Base-by-base conservation (phyloP, 2,888 invertebrate genomes). In the Linnaemya tessellans region DNA sequence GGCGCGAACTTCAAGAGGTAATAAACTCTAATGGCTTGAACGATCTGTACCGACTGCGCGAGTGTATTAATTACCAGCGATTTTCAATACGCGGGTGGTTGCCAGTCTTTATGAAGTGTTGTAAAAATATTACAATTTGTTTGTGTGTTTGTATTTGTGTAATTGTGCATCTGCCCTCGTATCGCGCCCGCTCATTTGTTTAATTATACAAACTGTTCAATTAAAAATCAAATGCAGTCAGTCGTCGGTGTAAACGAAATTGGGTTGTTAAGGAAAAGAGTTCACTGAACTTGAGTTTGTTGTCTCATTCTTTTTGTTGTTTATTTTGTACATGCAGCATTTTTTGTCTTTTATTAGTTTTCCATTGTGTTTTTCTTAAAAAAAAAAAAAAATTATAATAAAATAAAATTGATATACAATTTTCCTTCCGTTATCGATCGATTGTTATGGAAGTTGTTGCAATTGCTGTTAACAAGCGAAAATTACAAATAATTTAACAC, bases 211-310 rank as follows among this genome's bases (percentile, higher is more conserved):
- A 79, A 71, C 20, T 64, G 54, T 54, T 71, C 54, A 79, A 79
- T 79, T 79, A 71, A 64, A 79, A 79, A 79, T 79, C 79, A 71
- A 79, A 79, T 38, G 38, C 20, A 77, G 1, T 38, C 20, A 30
- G 20, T 62, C 67, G 1, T 38, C 20, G 30, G 20, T 62, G 2
- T 22, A 35, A 70, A 70, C 30, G 15, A 71, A 82, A 65, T 78
- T 73, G 49, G 77, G 20, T 71, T 75, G 68, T 83, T 71, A 51
- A 43, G 51, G 60, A 71, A 77, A 78, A 73, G 73, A 68, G 85
- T 85, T 85, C 85, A 82, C 15, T 82, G 85, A 85, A 82, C 85
- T 70, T 46, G 60, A 60, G 70, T 38, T n/a, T 11, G 67, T 62
- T 65, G 67, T 68, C 38, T 51, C 67, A 43, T 68, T 51, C 11